Conservation (phyloP, 2,797 vertebrate species). For the Rhadinocentrus ornatus region DNA sequence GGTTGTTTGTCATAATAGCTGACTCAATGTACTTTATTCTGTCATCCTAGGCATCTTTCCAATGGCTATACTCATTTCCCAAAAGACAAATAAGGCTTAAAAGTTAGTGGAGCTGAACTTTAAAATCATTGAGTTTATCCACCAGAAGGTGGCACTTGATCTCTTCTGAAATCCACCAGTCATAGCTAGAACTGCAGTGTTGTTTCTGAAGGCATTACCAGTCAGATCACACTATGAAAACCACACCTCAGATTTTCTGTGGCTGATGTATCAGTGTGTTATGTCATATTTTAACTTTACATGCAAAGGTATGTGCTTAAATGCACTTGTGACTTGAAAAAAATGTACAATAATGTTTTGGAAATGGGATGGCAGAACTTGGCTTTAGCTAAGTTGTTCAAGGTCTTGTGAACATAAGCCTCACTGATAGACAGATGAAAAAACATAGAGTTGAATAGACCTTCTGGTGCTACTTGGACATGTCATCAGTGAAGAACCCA, state of each 20-base stretch:
- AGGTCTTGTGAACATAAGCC: conserved; percentile 22
- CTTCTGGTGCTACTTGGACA: too few relatives aligned
- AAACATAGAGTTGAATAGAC: conserved; percentile 23
- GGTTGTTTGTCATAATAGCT: too few relatives aligned
- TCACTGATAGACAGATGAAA: conserved; percentile 56
- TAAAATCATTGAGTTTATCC: conserved; percentile 6
- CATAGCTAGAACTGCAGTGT: conserved; percentile 13
- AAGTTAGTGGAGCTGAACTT: conserved; percentile 5
- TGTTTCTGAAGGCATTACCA: conserved; percentile 31
- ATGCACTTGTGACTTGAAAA: neutral
- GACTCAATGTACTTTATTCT: too few relatives aligned
- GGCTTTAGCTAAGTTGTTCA: conserved; percentile 12
- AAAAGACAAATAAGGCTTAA: conserved; percentile 6
- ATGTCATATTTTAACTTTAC: conserved; percentile 9
- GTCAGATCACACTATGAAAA: conserved; percentile 32
- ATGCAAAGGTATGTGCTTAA: conserved; percentile 1
- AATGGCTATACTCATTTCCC: conserved; percentile 2
- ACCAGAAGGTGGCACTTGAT: conserved; percentile 75
- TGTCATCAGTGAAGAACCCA: too few relatives aligned
- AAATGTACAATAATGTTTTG: conserved; percentile 8
- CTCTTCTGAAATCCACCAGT: conserved; percentile 52
- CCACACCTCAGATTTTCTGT: conserved; percentile 20
- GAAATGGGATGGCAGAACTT: conserved; percentile 26
- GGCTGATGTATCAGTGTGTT: conserved; percentile 2
- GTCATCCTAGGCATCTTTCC: too few relatives aligned